phyloP scores from a whole-genome alignment of 2,113 vertebrate genomes.

The Gobiocypris rarus region DNA sequence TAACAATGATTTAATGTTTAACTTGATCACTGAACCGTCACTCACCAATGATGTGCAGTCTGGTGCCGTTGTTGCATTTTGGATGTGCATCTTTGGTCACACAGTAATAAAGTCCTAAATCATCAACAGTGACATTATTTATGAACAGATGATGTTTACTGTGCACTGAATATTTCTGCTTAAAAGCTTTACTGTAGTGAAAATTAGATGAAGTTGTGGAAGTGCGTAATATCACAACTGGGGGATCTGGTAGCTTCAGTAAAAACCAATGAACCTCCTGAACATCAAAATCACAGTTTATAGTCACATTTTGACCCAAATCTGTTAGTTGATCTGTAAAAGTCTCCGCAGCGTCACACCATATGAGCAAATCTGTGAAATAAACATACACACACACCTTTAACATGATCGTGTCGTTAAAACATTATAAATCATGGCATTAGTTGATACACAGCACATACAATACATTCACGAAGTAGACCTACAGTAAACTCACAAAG shows the following conservation, averaged over 20 bases:
- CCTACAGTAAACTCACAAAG: background rate
- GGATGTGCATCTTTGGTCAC: rapidly evolving
- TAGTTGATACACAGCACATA: background rate
- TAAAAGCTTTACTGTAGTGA: background rate
- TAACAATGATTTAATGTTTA: background rate
- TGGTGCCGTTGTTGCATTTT: background rate
- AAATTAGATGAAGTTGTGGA: background rate
- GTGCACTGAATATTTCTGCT: background rate
- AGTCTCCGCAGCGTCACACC: background rate
- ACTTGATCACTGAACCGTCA: background rate
- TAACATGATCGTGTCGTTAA: background rate
- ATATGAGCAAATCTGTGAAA: background rate
- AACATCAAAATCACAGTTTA: slow-evolving; percentile 12
- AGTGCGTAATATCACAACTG: background rate
- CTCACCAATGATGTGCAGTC: background rate
- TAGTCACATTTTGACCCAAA: background rate
- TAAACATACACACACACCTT: background rate
- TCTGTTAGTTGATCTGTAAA: background rate
- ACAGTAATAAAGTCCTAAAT: background rate
- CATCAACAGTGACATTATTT: background rate
- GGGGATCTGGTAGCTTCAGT: background rate
- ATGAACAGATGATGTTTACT: background rate
- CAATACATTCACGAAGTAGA: background rate
- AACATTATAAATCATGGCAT: background rate
- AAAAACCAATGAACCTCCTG: background rate